These are phyloP conservation scores for Tragelaphus imberbis DNA, from an alignment of 2,113 vertebrate genomes.

Conservation along the genomic window DNA sequence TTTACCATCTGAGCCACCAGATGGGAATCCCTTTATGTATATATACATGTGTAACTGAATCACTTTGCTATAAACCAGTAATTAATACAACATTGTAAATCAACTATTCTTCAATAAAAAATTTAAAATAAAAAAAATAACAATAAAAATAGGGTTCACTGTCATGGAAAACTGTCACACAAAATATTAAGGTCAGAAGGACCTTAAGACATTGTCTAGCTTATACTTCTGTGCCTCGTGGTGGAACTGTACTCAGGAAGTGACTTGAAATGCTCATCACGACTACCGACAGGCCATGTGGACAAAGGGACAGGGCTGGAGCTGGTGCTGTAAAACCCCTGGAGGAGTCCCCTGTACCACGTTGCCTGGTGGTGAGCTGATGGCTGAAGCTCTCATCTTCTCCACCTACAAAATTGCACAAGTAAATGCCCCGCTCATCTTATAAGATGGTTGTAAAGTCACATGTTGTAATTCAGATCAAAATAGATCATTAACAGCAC, in stretches of 20 bases:
- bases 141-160: neutral
- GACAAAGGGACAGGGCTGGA: neutral
- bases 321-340: neutral
- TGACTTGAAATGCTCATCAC: neutral
- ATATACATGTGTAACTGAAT: neutral
- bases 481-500: neutral
- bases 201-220: neutral
- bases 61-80: neutral
- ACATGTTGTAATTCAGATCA: neutral
- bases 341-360: neutral
- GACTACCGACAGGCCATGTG: neutral
- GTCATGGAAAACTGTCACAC: neutral
- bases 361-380: neutral
- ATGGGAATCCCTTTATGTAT: neutral
- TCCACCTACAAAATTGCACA: neutral
- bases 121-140: neutral
- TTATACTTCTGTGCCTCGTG: neutral
- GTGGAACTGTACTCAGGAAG: neutral
- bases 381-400: neutral
- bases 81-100: neutral
- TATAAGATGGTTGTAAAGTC: neutral
- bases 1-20: neutral
- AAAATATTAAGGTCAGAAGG: neutral
- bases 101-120: neutral
- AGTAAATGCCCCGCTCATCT: neutral